Evolutionary conservation across 2,888 invertebrate species (phyloP), one percentile per base, ranked within the genome.

Genomic region (Muschampia plurimacula): DNA sequence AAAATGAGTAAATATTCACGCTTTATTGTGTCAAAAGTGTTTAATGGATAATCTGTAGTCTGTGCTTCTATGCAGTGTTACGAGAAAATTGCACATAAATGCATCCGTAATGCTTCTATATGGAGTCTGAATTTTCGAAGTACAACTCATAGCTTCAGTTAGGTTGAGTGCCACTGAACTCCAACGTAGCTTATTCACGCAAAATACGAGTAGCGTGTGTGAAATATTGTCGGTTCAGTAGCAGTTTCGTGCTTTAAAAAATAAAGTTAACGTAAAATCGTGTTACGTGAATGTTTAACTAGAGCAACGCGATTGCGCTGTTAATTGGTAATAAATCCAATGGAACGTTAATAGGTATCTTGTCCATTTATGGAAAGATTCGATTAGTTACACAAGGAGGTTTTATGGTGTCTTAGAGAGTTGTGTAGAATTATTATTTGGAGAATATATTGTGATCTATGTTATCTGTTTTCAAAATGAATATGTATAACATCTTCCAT

Each of bases 161-260:
- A 69, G 9, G 66, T 76, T 72, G 72, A 68, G 72, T 49, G 72
- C 60, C 71, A 41, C 66, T 52, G 66, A 52, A 85, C 86, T 86
- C 85, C 82, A 86, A 83, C 82, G 81, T 81, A 80, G 76, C 77
- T 79, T 81, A 78, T 81, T 84, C 87, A 89, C 87, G 89, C 86
- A 81, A 86, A 87, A 85, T 77, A 74, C 74, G 76, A 75, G 80
- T 81, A 74, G 75, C 80, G 80, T 78, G 80, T 78, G 79, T 75
- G 80, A 82, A 80, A 79, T 82, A 80, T 80, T 73, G 76, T 67
- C 75, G 72, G 77, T 78, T 75, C 76, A 77, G 79, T 76, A 76
- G 71, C 74, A 76, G 77, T 76, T 77, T 77, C 69, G 70, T 74
- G 75, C 71, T 75, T 74, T 72, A 75, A 73, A 66, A 68, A 70